These are phyloP conservation scores for Proisotoma minuta DNA, from an alignment of 2,888 invertebrate genomes.

Conservation along the genomic window DNA sequence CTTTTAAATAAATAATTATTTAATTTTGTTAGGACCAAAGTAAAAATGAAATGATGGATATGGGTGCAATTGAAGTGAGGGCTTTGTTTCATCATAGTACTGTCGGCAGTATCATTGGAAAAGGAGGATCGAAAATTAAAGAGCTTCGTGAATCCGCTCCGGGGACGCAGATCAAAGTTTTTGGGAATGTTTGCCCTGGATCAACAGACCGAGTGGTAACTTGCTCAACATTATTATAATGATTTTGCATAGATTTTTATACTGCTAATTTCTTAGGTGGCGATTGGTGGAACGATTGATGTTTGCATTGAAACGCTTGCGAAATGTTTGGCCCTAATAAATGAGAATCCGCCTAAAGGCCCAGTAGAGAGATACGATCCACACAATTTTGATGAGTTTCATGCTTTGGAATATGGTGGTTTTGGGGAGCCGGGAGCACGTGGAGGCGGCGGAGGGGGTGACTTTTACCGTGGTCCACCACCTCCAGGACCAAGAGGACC, in stretches of 20 bases:
- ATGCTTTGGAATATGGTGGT: slow-evolving; percentile 92
- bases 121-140: slow-evolving; percentile 94
- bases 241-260: no score
- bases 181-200: slow-evolving; percentile 83
- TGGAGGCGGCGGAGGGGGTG: slow-evolving; percentile 22
- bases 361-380: slow-evolving; percentile 85
- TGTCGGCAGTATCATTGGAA: slow-evolving; percentile 97
- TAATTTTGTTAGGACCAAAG: slow-evolving; percentile 32
- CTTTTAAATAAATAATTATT: neutral
- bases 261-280: no score
- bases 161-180: slow-evolving; percentile 89
- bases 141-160: slow-evolving; percentile 95
- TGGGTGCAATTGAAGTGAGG: slow-evolving; percentile 78
- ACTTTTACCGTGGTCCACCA: slow-evolving; percentile 6
- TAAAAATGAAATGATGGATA: slow-evolving; percentile 17
- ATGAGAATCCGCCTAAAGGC: slow-evolving; percentile 81
- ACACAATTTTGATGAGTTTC: slow-evolving; percentile 91
- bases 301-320: slow-evolving; percentile 75
- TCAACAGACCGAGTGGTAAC: slow-evolving; percentile 96
- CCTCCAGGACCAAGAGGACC: no score
- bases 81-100: slow-evolving; percentile 82
- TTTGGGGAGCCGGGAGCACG: slow-evolving; percentile 58
- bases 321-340: slow-evolving; percentile 81
- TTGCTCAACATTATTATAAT: no score
- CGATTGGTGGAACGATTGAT: slow-evolving; percentile 35